Percentiles rank a stretch among this genome's conserved stretches.
Conservation (phyloP, 2,113 vertebrate genomes). For the Brachionichthys hirsutus region DNA sequence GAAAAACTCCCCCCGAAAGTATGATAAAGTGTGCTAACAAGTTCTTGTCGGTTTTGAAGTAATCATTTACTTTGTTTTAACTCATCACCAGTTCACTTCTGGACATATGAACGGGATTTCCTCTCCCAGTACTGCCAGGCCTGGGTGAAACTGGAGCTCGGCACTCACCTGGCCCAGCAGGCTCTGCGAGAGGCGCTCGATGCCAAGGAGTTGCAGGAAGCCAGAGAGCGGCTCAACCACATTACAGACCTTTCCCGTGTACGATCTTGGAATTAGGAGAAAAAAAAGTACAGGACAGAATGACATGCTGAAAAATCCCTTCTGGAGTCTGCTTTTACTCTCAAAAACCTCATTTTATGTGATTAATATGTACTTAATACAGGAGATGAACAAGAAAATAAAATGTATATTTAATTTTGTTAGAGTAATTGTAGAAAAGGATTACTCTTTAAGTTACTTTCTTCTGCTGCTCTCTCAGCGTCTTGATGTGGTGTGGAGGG, state of each 20-base stretch:
- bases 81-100: slow-evolving; percentile 73
- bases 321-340: too few relatives aligned
- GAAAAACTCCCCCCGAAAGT: not conserved
- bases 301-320: not conserved
- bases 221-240: slow-evolving; percentile 64
- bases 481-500: slow-evolving; percentile 74
- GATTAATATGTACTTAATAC: too few relatives aligned
- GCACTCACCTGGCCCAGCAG: slow-evolving; percentile 77
- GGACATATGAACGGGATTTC: slow-evolving; percentile 73
- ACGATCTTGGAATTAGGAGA: slow-evolving; percentile 1
- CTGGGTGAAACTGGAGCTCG: slow-evolving; percentile 78
- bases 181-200: slow-evolving; percentile 76
- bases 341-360: too few relatives aligned
- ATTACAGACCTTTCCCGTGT: slow-evolving; percentile 74
- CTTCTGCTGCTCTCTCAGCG: slow-evolving; percentile 45
- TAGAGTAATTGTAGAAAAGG: too few relatives aligned
- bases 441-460: too few relatives aligned
- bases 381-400: too few relatives aligned
- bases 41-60: slow-evolving; percentile 8
- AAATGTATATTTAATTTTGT: too few relatives aligned
- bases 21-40: slow-evolving; percentile 1
- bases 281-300: not conserved
- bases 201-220: slow-evolving; percentile 73
- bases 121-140: slow-evolving; percentile 77
- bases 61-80: slow-evolving; percentile 14